Percentiles rank a stretch among this genome's conserved stretches.
These are phyloP conservation scores for Dicroscelio sp. DNA, from an alignment of 2,888 invertebrate species.

Conservation along the genomic window DNA sequence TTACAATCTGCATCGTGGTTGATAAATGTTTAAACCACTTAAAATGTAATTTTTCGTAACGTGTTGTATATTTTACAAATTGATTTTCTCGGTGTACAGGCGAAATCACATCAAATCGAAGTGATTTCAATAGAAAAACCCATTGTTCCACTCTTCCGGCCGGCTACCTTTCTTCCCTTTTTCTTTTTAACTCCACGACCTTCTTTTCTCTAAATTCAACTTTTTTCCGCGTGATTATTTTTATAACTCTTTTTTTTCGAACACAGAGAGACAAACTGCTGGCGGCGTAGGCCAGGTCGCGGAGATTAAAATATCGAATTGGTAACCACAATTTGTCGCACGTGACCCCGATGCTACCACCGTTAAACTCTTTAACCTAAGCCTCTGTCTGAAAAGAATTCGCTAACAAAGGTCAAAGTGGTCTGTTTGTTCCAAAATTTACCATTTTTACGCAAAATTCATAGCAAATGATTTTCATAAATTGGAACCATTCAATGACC, in stretches of 20 bases:
- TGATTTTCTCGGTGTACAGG: background rate
- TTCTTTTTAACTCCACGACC: constrained; percentile 32
- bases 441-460: too few species aligned
- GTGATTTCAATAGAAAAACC: constrained; percentile 10
- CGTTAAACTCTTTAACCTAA: constrained; percentile 85
- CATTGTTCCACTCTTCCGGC: constrained; percentile 40
- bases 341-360: constrained; percentile 87
- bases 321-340: constrained; percentile 85
- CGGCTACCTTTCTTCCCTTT: constrained; percentile 21
- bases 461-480: too few species aligned
- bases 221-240: constrained; percentile 69
- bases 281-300: constrained; percentile 85
- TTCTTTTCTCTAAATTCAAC: constrained; percentile 46
- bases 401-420: too few species aligned
- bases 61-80: too few species aligned
- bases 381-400: too few species aligned
- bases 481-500: too few species aligned
- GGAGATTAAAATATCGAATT: constrained; percentile 91
- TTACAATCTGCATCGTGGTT: too few species aligned
- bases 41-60: too few species aligned
- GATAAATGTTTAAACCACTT: too few species aligned
- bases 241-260: constrained; percentile 67
- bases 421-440: too few species aligned
- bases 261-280: constrained; percentile 84
- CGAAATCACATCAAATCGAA: constrained; percentile 18